Evolutionary conservation across 2,797 vertebrate species (phyloP), one percentile per base, ranked within the genome.

Genomic region (Gymnoscopelus braueri): DNA sequence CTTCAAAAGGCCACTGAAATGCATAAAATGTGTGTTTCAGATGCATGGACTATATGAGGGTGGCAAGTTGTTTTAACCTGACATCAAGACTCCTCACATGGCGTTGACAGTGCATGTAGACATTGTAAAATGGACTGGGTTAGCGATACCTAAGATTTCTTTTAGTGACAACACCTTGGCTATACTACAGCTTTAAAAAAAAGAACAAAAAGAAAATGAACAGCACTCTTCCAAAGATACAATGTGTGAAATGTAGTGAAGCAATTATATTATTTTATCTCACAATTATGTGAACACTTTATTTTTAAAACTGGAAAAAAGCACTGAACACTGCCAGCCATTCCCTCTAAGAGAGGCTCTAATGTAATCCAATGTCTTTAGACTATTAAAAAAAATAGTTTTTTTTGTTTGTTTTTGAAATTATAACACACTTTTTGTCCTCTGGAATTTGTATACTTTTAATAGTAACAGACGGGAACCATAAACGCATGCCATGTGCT

Each of bases 1-100:
- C 88, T 90, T 93, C 91, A 96, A 94, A 98, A 98, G 96, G 97
- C 96, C 97, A 98, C 96, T 96, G 96, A 98, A 98, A 98, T 98
- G 95, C 96, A 96, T 93, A 95, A 97, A 96, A 96, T 82, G 94
- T 74, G 89, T 91, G 39, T 93, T 84, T 85, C 78, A 65, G 82
- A 89, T 92, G 90, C 95, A 93, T 94, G 93, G 93, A 93, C 81
- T 75, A 84, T 88, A 83, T 63, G 70, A 90, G 61, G 91, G 92
- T 84, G 93, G 90, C 91, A 75, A 75, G 83, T 83, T 90, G 89
- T 91, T 94, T 91, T 87, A 94, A 94, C 83, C 84, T 78, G 78
- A 91, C 93, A 94, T 88, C 93, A 93, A 94, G 94, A 95, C 94
- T 95, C 94, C 93, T 95, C 93, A 93, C 94, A 94, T 94, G 95